phyloP scores from a whole-genome alignment of 2,113 vertebrate genomes.

The Phodopus roborovskii region DNA sequence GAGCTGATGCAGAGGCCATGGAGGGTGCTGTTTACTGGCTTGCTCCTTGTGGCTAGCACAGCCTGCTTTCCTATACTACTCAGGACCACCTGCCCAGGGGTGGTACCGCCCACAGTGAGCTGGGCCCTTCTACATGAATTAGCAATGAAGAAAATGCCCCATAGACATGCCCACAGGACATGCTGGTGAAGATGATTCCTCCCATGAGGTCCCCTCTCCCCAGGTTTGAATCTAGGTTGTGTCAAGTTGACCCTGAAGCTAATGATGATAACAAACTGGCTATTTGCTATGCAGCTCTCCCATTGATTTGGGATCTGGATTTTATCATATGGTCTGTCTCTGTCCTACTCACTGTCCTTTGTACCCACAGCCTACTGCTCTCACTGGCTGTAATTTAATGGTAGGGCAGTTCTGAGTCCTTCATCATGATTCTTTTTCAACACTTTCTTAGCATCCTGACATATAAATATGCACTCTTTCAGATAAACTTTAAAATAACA shows the following conservation, averaged over 20 bases:
- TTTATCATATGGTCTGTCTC: background rate
- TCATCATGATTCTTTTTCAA: background rate
- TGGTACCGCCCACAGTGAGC: background rate
- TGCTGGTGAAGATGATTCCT: background rate
- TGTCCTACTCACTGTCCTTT: background rate
- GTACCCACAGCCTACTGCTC: background rate
- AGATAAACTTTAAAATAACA: constrained; percentile 2
- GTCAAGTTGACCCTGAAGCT: background rate
- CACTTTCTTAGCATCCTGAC: background rate
- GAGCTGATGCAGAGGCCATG: background rate
- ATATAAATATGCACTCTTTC: background rate
- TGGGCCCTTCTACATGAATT: background rate
- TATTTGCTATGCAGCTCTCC: background rate
- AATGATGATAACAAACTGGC: background rate
- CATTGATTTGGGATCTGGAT: background rate
- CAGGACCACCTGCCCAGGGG: background rate
- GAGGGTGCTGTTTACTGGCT: background rate
- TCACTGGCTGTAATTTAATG: background rate
- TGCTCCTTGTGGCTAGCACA: background rate
- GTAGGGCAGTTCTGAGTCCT: background rate
- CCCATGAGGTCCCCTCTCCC: background rate
- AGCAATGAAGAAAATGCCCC: background rate
- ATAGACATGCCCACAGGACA: background rate
- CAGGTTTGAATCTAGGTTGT: background rate
- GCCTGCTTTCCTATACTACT: background rate